Percentiles rank a stretch among this genome's conserved stretches.
Conservation (phyloP, 2,113 vertebrate species). For the Neofelis nebulosa region DNA sequence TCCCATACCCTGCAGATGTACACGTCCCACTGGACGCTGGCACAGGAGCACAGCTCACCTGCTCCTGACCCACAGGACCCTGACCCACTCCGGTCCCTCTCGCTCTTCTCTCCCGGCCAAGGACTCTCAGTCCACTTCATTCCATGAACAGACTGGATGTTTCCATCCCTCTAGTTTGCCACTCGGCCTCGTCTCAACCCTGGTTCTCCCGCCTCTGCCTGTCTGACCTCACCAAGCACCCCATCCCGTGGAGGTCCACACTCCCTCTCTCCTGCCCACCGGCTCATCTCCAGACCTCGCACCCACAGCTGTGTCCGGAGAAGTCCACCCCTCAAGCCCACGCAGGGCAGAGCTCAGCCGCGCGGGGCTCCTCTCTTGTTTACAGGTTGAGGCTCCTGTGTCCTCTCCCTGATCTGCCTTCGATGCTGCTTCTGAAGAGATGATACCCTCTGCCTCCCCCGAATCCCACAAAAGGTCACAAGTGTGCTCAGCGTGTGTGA, state of each 20-base stretch:
- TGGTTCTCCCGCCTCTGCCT: neutral
- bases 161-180: neutral
- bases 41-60: neutral
- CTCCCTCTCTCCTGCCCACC: neutral
- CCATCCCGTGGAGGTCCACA: rapidly evolving
- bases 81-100: neutral
- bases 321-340: rapidly evolving
- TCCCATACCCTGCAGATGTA: rapidly evolving
- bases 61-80: rapidly evolving
- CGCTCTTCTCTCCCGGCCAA: no score
- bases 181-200: rapidly evolving
- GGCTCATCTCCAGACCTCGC: neutral
- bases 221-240: neutral
- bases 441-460: rapidly evolving
- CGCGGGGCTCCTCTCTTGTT: rapidly evolving
- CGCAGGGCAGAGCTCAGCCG: rapidly evolving
- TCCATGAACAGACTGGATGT: rapidly evolving
- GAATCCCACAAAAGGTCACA: neutral
- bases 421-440: neutral
- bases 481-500: rapidly evolving
- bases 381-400: rapidly evolving
- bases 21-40: rapidly evolving
- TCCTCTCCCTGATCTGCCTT: neutral
- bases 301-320: neutral
- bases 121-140: rapidly evolving